phyloP scores from a whole-genome alignment of 2,797 vertebrate genomes.

The Urocyon cinereoargenteus region DNA sequence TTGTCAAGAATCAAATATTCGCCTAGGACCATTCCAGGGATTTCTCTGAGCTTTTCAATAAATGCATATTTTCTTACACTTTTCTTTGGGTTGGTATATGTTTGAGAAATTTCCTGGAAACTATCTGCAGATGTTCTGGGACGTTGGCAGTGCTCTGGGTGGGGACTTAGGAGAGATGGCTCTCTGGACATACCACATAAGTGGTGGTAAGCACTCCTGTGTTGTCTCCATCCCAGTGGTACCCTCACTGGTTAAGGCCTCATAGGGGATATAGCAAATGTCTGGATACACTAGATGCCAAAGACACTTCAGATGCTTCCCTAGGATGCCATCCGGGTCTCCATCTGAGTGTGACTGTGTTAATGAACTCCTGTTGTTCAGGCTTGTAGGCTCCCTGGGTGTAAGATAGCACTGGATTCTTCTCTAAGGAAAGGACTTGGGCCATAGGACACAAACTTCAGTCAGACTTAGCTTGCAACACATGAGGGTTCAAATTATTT shows the following conservation, averaged over 20 bases:
- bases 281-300: background rate
- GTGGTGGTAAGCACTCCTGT: background rate
- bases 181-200: background rate
- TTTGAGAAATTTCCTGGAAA: slow-evolving; percentile 20
- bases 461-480: background rate
- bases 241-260: background rate
- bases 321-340: background rate
- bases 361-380: background rate
- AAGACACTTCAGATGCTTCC: background rate
- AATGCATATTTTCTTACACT: background rate
- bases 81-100: background rate
- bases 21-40: background rate
- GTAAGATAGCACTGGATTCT: background rate
- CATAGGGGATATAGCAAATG: background rate
- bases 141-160: background rate
- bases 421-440: background rate
- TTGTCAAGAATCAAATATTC: background rate
- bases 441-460: background rate
- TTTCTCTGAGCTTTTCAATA: background rate
- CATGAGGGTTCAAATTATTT: background rate
- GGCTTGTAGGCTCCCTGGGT: background rate
- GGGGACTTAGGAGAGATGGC: background rate
- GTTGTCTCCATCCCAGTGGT: background rate
- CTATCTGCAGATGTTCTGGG: background rate
- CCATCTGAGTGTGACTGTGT: background rate